Evolutionary conservation across 2,888 invertebrate genomes (phyloP), one percentile per base, ranked within the genome.

Genomic region (Rhyacophila evoluta): DNA sequence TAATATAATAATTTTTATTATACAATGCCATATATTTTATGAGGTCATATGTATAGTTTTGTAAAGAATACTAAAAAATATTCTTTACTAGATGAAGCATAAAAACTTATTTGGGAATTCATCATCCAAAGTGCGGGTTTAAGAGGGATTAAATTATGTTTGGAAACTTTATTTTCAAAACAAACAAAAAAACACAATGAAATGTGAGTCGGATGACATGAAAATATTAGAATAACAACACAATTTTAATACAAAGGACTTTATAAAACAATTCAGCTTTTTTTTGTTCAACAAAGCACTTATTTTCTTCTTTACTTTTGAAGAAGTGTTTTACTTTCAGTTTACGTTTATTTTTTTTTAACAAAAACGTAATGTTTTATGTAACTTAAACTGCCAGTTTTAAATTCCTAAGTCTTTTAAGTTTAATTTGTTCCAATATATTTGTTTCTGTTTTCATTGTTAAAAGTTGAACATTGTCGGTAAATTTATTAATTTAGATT

Each of bases 151-250:
- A 55, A 55, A 55, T 55, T 55, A 55, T 55, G 55, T 55, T 55
- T 55, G 55, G 19, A 41, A 41, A 41, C 41, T 41, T 41, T 41
- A 41, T 19, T 41, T n/a, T 41, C 15, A 19, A 55, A 55, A 55
- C 55, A 55, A 55, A 55, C 55, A 55, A 55, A 19, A 55, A 55
- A 25, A 41, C 11, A 38, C 15, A 55, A 55, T 55, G 55, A 55
- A 55, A 55, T 55, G 55, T 55, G 55, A 55, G 55, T 8, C 19
- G 55, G 15, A 55, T 55, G 55, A 55, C 55, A 55, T 55, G 55
- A 55, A 55, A 55, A 55, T 55, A 55, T 55, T 55, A 55, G 55
- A 55, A 55, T 55, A 55, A 55, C 55, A 55, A 55, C 55, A 55
- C 19, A 55, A 55, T 55, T 55, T 55, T 55, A 55, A 55, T 55